These are phyloP conservation scores for Catharus ustulatus DNA, from an alignment of 2,797 vertebrate species.

Conservation along the genomic window DNA sequence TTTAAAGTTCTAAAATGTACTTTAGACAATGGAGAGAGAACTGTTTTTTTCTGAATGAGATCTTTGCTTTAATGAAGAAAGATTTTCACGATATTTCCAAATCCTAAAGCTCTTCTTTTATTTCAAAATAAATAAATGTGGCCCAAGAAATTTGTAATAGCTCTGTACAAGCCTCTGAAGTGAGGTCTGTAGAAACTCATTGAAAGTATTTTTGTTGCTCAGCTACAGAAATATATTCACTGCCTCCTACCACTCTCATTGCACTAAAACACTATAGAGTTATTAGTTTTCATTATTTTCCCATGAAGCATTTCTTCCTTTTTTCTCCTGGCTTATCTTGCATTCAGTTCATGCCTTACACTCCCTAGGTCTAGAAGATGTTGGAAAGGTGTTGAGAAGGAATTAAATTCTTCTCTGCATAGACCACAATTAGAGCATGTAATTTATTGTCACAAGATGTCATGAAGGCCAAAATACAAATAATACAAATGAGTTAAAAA, in stretches of 20 bases:
- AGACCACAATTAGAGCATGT: background rate
- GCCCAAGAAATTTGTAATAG: background rate
- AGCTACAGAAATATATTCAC: background rate
- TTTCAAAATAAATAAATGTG: background rate
- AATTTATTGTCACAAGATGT: background rate
- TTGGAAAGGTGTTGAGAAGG: background rate
- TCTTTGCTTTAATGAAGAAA: background rate
- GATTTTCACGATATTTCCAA: background rate
- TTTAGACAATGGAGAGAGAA: background rate
- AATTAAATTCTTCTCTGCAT: background rate
- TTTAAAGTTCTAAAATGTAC: background rate
- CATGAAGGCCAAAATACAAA: background rate
- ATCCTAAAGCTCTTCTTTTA: background rate
- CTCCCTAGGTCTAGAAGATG: background rate
- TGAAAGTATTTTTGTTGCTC: background rate
- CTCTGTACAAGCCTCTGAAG: background rate
- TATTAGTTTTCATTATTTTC: background rate
- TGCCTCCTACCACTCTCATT: background rate
- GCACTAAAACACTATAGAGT: background rate
- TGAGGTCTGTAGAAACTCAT: background rate
- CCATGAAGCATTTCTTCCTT: background rate
- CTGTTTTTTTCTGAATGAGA: background rate
- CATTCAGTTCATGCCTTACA: background rate
- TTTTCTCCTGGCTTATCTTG: background rate
- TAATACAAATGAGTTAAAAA: background rate